Percentiles rank a stretch among this genome's conserved stretches.
Evolutionary conservation across 2,888 invertebrate genomes (phyloP).

Genomic region (Psococerastis gibbosa): DNA sequence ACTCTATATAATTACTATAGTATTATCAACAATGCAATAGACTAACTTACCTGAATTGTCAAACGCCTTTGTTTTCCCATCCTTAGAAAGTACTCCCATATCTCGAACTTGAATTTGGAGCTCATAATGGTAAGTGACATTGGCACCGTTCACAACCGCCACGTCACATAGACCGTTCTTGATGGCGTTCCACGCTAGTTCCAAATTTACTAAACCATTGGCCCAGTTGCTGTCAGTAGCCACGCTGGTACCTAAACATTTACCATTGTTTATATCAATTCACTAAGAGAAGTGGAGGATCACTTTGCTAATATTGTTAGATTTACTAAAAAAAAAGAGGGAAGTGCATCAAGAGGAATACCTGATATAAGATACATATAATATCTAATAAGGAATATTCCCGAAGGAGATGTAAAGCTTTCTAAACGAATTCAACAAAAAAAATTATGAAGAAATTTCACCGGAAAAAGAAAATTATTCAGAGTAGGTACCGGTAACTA

Average conservation of each 20-base stretch:
- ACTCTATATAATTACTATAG: no score
- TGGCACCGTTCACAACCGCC: conserved; percentile 36
- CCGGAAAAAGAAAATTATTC: no score
- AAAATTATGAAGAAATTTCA: no score
- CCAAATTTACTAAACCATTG: conserved; percentile 37
- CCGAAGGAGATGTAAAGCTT: no score
- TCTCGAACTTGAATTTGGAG: conserved; percentile 40
- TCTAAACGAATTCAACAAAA: no score
- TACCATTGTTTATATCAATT: conserved; percentile 30
- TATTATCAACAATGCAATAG: no score
- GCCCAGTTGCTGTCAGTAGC: conserved; percentile 45
- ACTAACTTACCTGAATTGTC: conserved; percentile 33
- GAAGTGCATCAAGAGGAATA: no score
- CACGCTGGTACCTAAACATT: conserved; percentile 29
- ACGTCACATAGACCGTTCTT: conserved; percentile 27
- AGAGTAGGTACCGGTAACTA: no score
- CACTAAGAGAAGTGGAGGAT: no score
- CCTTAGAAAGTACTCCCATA: conserved; percentile 38
- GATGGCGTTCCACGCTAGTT: conserved; percentile 28
- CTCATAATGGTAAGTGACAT: conserved; percentile 35
- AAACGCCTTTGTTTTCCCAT: conserved; percentile 41
- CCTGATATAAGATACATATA: no score
- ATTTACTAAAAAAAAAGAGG: background rate
- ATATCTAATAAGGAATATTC: no score
- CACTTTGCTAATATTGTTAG: background rate